Base-by-base conservation (phyloP, 1,140 invertebrate species). In the Gonatopus flavifemur region DNA sequence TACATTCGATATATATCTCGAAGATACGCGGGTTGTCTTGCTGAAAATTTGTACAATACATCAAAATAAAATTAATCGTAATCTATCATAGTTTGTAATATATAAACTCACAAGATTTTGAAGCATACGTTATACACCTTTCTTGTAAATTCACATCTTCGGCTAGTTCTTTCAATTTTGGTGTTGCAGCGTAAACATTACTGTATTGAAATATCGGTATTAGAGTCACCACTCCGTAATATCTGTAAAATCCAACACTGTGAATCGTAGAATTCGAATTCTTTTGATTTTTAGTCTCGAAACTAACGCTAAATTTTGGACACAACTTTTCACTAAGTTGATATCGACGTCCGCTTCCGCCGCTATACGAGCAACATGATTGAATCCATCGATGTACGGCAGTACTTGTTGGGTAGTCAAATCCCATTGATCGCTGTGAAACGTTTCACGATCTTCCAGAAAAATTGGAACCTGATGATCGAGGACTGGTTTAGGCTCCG, bases 401-500 rank as follows among this genome's bases (percentile, higher is more conserved):
- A 96, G 77, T 32, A 94, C 84, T 79, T 91, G 88, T 69, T 94
- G 88, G 4, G 94, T 96, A 3, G 94, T 96, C 18, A 97, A 82
- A 76, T 97, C 94, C 93, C 93, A 97, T 41, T 90, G 85, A 64
- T 87, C 85, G 6, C 74, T 75, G 56, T 77, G 82, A 67, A 79
- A 82, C 45, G 72, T 68, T 73, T 81, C 81, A 67, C 73, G 69
- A 67, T 79, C 73, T 62, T 84, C 81, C 31, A 89, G 79, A 62
- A 96, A 86, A 24, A 96, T 84, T 0, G 95, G 94, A 2, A 98
- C 95, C 77, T 96, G 89, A 74, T 94, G 89, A 77, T 96, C 93
- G 39, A 87, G 79, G 3, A 96, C 91, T 9, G 83, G 78, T n/a
- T 84, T 81, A 3, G 94, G 93, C 70, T 92, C 89, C n/a, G 83